Base-by-base conservation (phyloP, 2,113 vertebrate genomes). In the Triplophysa dalaica region DNA sequence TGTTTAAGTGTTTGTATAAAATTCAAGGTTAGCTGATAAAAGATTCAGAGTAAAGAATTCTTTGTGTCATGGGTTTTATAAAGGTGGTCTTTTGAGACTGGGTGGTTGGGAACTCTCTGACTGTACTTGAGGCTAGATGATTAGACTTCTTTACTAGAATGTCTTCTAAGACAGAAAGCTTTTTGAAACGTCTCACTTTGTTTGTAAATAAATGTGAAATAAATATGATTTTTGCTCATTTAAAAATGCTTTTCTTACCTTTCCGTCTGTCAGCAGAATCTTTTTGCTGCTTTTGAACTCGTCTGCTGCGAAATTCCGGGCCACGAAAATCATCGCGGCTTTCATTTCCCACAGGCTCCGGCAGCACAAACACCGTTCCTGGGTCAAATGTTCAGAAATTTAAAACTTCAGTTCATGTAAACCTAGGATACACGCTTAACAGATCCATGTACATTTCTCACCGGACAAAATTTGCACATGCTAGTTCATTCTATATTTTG, bases 271-370 rank as follows among this genome's bases (percentile, higher is more conserved):
- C 96, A 81, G 94, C 88, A 87, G 93, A 86, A 19, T 96, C 95
- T 87, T 92, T 94, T 89, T 95, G 95, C 84, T 95, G 91, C 81
- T 93, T 95, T 3, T 89, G 85, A 88, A 94, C 90, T 89, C 91
- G 91, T 14, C 94, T 93, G 87, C 93, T 95, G 87, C 96, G 95
- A 92, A 99, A 98, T 92, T 99, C 97, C 73, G 98, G 98, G 87
- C 98, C 98, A 91, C 97, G 96, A 92, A 99, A 99, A 87, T 98
- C 96, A 94, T 99, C 97, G 93, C 95, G 95, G 84, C 93, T 93
- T 90, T 96, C 95, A 88, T 95, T 95, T 88, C 94, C 93, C 86
- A 96, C 98, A 84, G 97, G 93, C 90, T 99, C 96, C 86, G 98
- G 98, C 78, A 94, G 93, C 88, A 99, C 95, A 87, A 98, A 91